Evolutionary conservation across 2,888 invertebrate species (phyloP), one percentile per base, ranked within the genome.

Genomic region (Meandrusa payeni): DNA sequence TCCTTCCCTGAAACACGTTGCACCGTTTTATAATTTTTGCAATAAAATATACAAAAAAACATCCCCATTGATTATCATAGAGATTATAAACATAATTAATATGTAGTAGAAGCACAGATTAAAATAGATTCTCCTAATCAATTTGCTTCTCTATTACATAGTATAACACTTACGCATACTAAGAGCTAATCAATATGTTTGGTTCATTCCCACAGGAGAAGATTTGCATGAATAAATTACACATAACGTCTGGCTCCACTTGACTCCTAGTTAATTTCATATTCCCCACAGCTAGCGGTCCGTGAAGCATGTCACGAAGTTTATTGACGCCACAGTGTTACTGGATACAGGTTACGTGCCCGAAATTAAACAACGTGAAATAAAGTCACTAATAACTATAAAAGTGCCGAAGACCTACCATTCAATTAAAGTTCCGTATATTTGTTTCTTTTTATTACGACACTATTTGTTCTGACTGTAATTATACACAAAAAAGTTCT

Each of bases 201-300:
- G 26, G 22, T 33, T 24, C 17, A 34, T 66, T 70, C 68, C 58
- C 66, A 70, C 61, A 48, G 54, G 34, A 53, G 47, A 37, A 56
- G 43, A 43, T 59, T 44, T 57, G 48, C 50, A 61, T 69, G 62
- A 64, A 65, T 62, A 65, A 61, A 60, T 65, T 62, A 69, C 59
- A 57, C 52, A 29, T 31, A 37, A 41, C 56, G 52, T 58, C 69
- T 68, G 67, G 64, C 61, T 52, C 47, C 55, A 49, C 57, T 52
- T 61, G 68, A 64, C 54, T 55, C 60, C 55, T 51, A 50, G 54
- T 59, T 64, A 56, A 69, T 64, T 74, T 64, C 48, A 63, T 61
- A 76, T 76, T 66, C 70, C 63, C 37, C 46, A 51, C 38, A 34
- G 41, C 31, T 29, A 47, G 27, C 48, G 32, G 44, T 37, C 42